These are phyloP conservation scores for Cheilosia vernalis DNA, from an alignment of 2,888 invertebrate genomes.

Conservation along the genomic window DNA sequence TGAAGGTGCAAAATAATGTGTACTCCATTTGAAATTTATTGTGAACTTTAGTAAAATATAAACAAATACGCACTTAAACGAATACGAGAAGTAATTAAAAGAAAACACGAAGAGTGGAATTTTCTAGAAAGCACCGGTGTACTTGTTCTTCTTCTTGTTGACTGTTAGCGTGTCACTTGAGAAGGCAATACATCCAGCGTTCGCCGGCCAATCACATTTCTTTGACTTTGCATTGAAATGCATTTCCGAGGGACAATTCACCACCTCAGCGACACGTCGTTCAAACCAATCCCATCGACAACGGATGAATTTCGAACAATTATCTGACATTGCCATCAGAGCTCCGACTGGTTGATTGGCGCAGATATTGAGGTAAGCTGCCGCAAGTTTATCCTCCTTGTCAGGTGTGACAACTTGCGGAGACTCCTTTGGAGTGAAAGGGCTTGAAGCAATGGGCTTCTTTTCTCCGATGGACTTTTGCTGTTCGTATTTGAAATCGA, in stretches of 20 bases:
- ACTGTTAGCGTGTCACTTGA: not conserved
- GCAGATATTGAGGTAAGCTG: slow-evolving; percentile 73
- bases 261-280: slow-evolving; percentile 51
- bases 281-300: slow-evolving; percentile 66
- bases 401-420: not conserved
- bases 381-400: not conserved
- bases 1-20: slow-evolving; percentile 4
- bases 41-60: not conserved
- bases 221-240: slow-evolving; percentile 68
- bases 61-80: not conserved
- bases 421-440: not conserved
- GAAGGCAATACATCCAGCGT: slow-evolving; percentile 55
- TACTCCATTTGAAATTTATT: slow-evolving; percentile 21
- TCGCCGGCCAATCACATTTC: slow-evolving; percentile 70
- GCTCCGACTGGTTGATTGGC: slow-evolving; percentile 76
- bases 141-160: slow-evolving; percentile 19
- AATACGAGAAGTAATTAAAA: not conserved
- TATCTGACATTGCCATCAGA: slow-evolving; percentile 75
- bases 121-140: not conserved
- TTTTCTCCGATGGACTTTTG: not conserved
- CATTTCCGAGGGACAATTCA: slow-evolving; percentile 54
- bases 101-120: not conserved
- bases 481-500: not conserved
- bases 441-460: not conserved
- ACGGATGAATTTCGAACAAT: slow-evolving; percentile 77